A percentile compares a stretch with the other conserved stretches of the same genome.
These are phyloP conservation scores for Eospalax fontanierii DNA, from an alignment of 2,797 vertebrate genomes.

Conservation along the genomic window DNA sequence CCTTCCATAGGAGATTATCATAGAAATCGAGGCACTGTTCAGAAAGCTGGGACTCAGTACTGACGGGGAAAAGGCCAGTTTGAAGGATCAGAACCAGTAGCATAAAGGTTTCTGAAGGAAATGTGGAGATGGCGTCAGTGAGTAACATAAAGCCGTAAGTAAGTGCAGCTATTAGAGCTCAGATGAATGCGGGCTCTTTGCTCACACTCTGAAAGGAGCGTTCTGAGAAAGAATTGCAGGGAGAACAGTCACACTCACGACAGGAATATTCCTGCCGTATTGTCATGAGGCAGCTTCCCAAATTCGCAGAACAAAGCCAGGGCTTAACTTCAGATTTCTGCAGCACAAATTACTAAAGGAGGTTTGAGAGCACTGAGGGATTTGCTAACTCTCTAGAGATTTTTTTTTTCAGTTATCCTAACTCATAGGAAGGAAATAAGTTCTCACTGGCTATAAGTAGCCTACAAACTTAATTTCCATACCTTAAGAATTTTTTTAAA, in stretches of 20 bases:
- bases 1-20: not conserved
- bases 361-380: not conserved
- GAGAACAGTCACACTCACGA: not conserved
- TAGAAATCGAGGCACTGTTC: not conserved
- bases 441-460: conserved; percentile 9
- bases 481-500: not conserved
- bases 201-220: not conserved
- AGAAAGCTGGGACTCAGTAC: not conserved
- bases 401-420: not conserved
- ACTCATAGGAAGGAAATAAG: not conserved
- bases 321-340: not conserved
- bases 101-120: not conserved
- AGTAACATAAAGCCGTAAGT: not conserved
- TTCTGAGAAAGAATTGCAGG: not conserved
- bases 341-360: conserved; percentile 55
- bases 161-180: not conserved
- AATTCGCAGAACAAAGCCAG: not conserved
- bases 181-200: fast-evolving
- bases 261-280: fast-evolving
- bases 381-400: not conserved
- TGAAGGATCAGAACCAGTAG: not conserved
- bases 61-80: not conserved
- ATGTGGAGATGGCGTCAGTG: not conserved
- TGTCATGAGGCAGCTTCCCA: conserved; percentile 38
- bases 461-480: not conserved